These are phyloP conservation scores for Campaea margaritaria DNA, from an alignment of 2,888 invertebrate genomes.

Conservation along the genomic window DNA sequence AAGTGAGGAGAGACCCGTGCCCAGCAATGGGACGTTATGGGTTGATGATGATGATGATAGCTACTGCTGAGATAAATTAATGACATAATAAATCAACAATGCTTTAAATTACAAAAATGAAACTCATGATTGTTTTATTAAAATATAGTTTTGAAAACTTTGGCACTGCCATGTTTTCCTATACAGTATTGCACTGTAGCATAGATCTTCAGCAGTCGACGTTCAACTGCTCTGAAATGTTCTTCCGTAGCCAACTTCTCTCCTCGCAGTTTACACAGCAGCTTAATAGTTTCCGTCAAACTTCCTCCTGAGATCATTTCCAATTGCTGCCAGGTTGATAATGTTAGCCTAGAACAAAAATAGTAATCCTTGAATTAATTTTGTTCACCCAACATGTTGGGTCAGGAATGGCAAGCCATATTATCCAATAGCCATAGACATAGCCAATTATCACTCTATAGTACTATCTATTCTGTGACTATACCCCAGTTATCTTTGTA, in stretches of 20 bases:
- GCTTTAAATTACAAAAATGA: neutral
- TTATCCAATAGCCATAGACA: neutral
- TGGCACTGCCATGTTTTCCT: conserved; percentile 82
- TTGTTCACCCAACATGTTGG: conserved; percentile 1
- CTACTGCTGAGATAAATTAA: no score
- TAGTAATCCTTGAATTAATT: neutral
- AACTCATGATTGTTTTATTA: conserved; percentile 19
- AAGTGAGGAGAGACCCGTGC: no score
- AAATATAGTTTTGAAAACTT: conserved; percentile 65
- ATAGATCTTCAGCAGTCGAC: conserved; percentile 90
- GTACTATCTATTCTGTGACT: no score
- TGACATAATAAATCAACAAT: no score
- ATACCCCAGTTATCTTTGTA: no score
- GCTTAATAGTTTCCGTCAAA: conserved; percentile 83
- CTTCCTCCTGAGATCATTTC: conserved; percentile 89
- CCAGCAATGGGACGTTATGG: no score
- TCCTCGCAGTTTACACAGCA: conserved; percentile 83
- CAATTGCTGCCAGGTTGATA: conserved; percentile 89
- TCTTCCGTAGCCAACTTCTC: conserved; percentile 88
- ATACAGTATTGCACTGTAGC: conserved; percentile 92
- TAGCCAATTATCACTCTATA: no score
- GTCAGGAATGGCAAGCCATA: conserved; percentile 12
- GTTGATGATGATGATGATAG: no score
- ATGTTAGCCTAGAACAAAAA: conserved; percentile 85
- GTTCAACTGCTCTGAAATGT: conserved; percentile 91